A percentile compares a stretch with the other conserved stretches of the same genome.
These are phyloP conservation scores for Nesogale talazaci DNA, from an alignment of 2,113 vertebrate species.

Conservation along the genomic window DNA sequence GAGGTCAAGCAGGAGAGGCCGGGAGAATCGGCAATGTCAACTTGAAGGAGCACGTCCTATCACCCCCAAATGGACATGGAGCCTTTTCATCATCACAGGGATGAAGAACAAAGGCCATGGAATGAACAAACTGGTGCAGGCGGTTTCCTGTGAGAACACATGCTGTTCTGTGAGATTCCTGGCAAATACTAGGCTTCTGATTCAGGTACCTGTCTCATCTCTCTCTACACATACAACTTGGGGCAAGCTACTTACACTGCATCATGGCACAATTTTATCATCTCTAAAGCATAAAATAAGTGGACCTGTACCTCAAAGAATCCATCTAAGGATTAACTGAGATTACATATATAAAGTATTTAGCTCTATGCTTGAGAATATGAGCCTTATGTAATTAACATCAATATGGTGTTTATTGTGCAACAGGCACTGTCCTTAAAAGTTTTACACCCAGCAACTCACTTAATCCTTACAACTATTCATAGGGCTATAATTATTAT, in stretches of 20 bases:
- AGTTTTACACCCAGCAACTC: background rate
- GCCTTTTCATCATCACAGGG: background rate
- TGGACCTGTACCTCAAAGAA: background rate
- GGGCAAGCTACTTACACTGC: background rate
- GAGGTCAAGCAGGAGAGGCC: background rate
- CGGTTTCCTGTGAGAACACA: background rate
- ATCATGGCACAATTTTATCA: background rate
- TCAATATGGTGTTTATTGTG: background rate
- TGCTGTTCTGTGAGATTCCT: background rate
- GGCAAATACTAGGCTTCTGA: background rate
- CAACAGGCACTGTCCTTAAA: background rate
- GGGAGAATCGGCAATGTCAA: background rate
- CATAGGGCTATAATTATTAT: background rate
- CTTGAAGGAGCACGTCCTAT: background rate
- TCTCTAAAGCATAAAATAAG: conserved; percentile 5
- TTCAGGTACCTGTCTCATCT: background rate
- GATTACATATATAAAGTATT: conserved; percentile 4
- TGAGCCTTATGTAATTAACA: conserved; percentile 24
- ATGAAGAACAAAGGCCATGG: background rate
- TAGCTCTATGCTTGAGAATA: background rate
- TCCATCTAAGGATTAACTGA: conserved; percentile 27
- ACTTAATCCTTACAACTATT: background rate
- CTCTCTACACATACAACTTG: background rate
- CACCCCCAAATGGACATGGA: background rate
- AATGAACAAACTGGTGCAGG: background rate